Evolutionary conservation across 2,113 vertebrate genomes (phyloP), one percentile per base, ranked within the genome.

Genomic region (Protobothrops mucrosquamatus): DNA sequence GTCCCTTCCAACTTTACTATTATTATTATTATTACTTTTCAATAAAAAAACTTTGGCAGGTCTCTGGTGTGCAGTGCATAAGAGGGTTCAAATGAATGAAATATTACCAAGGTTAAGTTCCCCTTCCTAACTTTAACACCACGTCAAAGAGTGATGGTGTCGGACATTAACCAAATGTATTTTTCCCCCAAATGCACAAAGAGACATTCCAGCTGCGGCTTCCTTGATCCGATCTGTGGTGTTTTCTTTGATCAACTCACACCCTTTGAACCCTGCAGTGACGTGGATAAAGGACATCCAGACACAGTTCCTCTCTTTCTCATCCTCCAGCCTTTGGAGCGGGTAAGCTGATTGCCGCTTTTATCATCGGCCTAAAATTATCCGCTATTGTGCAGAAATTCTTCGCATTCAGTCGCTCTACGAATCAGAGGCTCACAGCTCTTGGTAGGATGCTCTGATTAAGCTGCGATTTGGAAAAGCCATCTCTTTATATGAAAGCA

Each of bases 201-300:
- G 92, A 88, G 46, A 95, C 94, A 92, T 46, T 88, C 92, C 87
- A 89, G 20, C 54, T 89, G 34, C 74, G 29, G 26, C 34, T 89
- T 95, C 95, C 91, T 95, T 56, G 94, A 91, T 91, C 48, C 87
- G 94, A 85, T 69, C 39, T 2, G 0, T 87, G 48, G 57, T 90
- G 93, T 94, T 93, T 74, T 55, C 93, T 97, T 97, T 96, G 69
- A 94, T 97, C 96, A 97, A 59, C 92, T 94, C 93, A 55, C 95
- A 91, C 87, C 51, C 64, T 89, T 87, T 95, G 94, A 92, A 95
- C 89, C 94, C 90, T 81, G 85, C 39, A 90, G 94, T 1, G 12
- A 94, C 92, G 90, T 51, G 88, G 56, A 92, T 8, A 87, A 46
- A 64, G 95, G 46, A 90, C 91, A 94, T 0, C 51, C 93, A 96